Conservation (phyloP, 2,797 vertebrate genomes). For the Hybognathus amarus region DNA sequence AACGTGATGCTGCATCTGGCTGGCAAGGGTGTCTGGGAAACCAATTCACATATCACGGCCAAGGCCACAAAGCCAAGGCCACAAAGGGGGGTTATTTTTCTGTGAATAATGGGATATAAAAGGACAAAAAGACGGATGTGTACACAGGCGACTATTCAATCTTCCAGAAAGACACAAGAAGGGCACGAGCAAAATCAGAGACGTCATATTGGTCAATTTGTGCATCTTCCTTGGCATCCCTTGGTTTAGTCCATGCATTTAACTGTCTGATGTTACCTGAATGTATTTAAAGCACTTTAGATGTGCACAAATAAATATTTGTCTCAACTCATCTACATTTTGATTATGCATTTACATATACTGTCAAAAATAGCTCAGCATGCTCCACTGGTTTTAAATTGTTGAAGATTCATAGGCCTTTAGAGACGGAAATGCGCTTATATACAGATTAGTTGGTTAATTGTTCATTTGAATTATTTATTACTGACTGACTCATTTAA, state of each 20-base stretch:
- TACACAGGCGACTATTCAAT: constrained; percentile 14
- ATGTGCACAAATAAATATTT: neutral
- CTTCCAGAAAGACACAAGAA: constrained; percentile 39
- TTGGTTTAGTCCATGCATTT: constrained; percentile 2
- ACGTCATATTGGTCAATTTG: constrained; percentile 23
- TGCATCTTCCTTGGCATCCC: neutral
- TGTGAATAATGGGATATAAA: constrained; percentile 36
- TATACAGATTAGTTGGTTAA: constrained; percentile 10
- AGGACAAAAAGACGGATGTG: constrained; percentile 43
- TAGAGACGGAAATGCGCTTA: neutral
- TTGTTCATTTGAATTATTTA: constrained; percentile 33
- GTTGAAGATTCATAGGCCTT: neutral
- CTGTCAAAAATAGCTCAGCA: constrained; percentile 17
- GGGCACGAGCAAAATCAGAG: neutral
- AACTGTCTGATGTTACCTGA: neutral
- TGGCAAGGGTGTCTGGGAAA: neutral
- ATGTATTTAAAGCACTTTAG: constrained; percentile 3
- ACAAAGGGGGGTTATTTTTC: constrained; percentile 9
- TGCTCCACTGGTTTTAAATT: constrained; percentile 2
- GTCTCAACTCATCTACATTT: neutral
- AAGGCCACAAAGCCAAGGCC: constrained; percentile 43
- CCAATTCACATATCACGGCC: constrained; percentile 40
- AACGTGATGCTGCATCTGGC: constrained; percentile 20
- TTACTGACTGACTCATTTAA: constrained; percentile 16
- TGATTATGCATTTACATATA: constrained; percentile 32